phyloP scores from a whole-genome alignment of 1,140 invertebrate genomes.

The Papilio machaon region DNA sequence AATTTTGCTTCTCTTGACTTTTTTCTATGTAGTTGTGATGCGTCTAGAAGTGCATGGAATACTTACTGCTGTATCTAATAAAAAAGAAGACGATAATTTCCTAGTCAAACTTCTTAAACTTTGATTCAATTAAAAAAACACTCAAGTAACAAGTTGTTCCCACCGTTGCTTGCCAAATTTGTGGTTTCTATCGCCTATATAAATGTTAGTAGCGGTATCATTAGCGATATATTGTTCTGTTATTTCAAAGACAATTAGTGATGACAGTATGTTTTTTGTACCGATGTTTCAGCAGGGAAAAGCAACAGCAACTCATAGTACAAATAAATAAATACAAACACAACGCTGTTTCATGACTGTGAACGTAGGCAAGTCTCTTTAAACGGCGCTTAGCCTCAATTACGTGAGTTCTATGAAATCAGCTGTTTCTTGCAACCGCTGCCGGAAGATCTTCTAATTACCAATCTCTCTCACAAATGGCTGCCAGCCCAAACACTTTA shows the following conservation, averaged over 20 bases:
- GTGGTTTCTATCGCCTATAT: too few relatives aligned
- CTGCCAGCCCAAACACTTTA: constrained; percentile 2
- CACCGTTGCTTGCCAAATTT: too few relatives aligned
- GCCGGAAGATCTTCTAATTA: constrained; percentile 39
- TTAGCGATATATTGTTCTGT: too few relatives aligned
- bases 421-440: constrained; percentile 25
- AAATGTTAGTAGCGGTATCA: too few relatives aligned
- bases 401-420: constrained; percentile 30
- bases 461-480: constrained; percentile 25
- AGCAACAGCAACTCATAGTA: too few relatives aligned
- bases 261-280: too few relatives aligned
- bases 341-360: neutral
- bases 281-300: too few relatives aligned
- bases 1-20: constrained; percentile 26
- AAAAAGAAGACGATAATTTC: neutral
- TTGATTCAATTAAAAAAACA: too few relatives aligned
- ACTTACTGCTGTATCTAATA: neutral
- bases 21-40: constrained; percentile 20
- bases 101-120: neutral
- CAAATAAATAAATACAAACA: neutral
- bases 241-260: too few relatives aligned
- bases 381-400: constrained; percentile 33
- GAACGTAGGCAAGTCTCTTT: neutral
- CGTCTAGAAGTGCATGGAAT: neutral
- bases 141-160: too few relatives aligned